Evolutionary conservation across 2,888 invertebrate species (phyloP).

Genomic region (Petrophora chlorosata): DNA sequence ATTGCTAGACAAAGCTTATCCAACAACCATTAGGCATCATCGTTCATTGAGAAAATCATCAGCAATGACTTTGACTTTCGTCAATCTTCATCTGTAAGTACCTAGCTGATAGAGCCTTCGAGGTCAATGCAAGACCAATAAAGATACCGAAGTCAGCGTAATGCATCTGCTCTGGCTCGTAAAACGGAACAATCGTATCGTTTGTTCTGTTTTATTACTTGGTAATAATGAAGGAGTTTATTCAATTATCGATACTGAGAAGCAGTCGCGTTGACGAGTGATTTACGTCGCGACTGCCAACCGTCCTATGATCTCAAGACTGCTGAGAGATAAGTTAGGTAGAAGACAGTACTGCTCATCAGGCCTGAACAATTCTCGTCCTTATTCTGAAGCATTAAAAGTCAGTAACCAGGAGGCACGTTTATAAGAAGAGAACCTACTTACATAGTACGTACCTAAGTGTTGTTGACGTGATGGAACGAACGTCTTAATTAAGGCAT

Average conservation of each 20-base stretch:
- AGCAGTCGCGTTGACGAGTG: slow-evolving; percentile 68
- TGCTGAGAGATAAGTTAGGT: slow-evolving; percentile 24
- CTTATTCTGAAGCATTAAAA: slow-evolving; percentile 4
- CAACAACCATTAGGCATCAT: not conserved
- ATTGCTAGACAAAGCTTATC: not conserved
- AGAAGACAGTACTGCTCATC: not conserved
- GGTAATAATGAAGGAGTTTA: slow-evolving; percentile 78
- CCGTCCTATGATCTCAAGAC: slow-evolving; percentile 42
- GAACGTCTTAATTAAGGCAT: slow-evolving; percentile 13
- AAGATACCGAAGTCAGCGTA: slow-evolving; percentile 56
- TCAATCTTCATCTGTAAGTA: slow-evolving; percentile 14
- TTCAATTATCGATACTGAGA: slow-evolving; percentile 77
- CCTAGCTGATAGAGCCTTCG: slow-evolving; percentile 42
- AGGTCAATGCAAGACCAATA: slow-evolving; percentile 71
- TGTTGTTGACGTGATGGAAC: slow-evolving; percentile 14
- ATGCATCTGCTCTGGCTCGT: slow-evolving; percentile 76
- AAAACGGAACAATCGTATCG: slow-evolving; percentile 71
- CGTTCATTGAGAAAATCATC: slow-evolving; percentile 15
- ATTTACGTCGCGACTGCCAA: slow-evolving; percentile 54
- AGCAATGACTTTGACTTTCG: slow-evolving; percentile 22
- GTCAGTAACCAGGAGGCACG: not conserved
- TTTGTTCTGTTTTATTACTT: slow-evolving; percentile 73
- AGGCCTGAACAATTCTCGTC: slow-evolving; percentile 6
- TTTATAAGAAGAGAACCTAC: slow-evolving; percentile 1
- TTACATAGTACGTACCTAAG: not conserved